A percentile compares a stretch with the other conserved stretches of the same genome.
Evolutionary conservation across 2,797 vertebrate genomes (phyloP).

Genomic region (Melanotaenia boesemani): DNA sequence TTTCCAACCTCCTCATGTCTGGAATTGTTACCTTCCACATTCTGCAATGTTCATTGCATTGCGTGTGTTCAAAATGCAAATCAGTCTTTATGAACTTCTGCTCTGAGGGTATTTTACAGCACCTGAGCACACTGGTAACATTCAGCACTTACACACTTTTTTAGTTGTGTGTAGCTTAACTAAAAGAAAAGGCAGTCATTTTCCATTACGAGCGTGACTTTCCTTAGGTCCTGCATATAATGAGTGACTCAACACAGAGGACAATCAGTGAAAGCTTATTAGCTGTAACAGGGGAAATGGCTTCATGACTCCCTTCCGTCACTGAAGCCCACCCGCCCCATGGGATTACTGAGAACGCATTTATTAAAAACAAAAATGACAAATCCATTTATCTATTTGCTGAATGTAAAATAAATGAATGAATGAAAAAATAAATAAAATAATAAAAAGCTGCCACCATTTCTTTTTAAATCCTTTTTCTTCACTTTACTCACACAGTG

Average conservation of each 20-base stretch:
- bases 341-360: constrained; percentile 36
- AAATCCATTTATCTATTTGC: constrained; percentile 28
- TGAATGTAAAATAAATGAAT: constrained; percentile 21
- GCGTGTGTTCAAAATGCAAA: constrained; percentile 35
- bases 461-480: background rate
- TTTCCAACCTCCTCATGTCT: constrained; percentile 15
- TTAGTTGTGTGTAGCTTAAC: constrained; percentile 9
- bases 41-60: constrained; percentile 12
- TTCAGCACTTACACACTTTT: constrained; percentile 13
- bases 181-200: constrained; percentile 48
- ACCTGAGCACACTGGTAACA: constrained; percentile 37
- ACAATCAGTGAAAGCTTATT: constrained; percentile 64
- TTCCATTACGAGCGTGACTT: constrained; percentile 57
- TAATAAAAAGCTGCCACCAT: background rate
- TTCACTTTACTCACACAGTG: constrained; percentile 11
- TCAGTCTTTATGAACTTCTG: constrained; percentile 28
- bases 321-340: constrained; percentile 14
- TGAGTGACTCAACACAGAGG: constrained; percentile 52
- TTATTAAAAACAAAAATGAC: constrained; percentile 29
- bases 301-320: constrained; percentile 38
- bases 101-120: constrained; percentile 28
- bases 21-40: constrained; percentile 19
- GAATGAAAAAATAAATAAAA: too few relatives aligned
- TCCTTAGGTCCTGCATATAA: constrained; percentile 57
- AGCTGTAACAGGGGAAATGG: constrained; percentile 65